Conservation (phyloP, 2,113 vertebrate genomes). For the human region DNA sequence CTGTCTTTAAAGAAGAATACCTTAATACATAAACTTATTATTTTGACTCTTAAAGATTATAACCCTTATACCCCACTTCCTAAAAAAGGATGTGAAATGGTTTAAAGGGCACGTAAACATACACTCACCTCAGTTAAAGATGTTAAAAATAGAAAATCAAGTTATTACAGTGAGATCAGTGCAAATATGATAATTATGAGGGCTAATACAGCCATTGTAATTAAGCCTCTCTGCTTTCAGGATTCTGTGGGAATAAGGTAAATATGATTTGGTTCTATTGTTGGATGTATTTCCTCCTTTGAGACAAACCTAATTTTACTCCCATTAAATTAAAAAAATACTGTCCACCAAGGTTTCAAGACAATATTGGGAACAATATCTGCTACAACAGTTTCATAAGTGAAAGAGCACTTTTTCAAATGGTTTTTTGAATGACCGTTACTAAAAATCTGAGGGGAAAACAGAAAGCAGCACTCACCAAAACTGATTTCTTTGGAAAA, state of each 20-base stretch:
- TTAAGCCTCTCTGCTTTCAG: not conserved
- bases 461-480: not conserved
- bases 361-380: not conserved
- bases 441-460: not conserved
- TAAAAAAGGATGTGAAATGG: not conserved
- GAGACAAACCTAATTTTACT: not conserved
- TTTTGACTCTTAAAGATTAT: not conserved
- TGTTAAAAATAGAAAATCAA: not conserved
- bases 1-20: not conserved
- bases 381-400: not conserved
- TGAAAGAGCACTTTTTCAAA: constrained; percentile 10
- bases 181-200: not conserved
- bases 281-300: not conserved
- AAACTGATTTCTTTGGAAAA: not conserved
- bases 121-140: not conserved
- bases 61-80: not conserved
- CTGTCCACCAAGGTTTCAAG: not conserved
- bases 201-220: not conserved
- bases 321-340: not conserved
- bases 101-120: not conserved
- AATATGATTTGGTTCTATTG: not conserved
- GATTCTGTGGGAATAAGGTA: not conserved
- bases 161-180: not conserved
- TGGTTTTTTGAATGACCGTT: not conserved
- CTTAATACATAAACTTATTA: not conserved